Base-by-base conservation (phyloP, 2,113 vertebrate species). In the Platycercus adscitus region DNA sequence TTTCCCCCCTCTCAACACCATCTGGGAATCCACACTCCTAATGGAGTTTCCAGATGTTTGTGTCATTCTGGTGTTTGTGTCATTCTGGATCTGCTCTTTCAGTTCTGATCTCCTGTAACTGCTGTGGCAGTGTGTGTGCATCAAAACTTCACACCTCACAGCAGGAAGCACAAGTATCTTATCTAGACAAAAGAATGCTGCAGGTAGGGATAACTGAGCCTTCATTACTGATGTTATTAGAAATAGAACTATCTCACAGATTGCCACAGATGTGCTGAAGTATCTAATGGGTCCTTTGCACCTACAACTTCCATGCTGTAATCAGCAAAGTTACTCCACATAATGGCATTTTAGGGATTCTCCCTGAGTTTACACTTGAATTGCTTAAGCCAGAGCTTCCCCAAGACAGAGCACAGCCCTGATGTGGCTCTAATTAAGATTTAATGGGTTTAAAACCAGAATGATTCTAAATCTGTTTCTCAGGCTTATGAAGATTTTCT, bases 41-140 rank as follows among this genome's bases (percentile, higher is more conserved):
- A 96, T 72, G 76, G 83, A 86, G 26, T 58, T 86, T 81, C 92
- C 95, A 97, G 95, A 93, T 93, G 88, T 95, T 91, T 61, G 5
- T 52, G 68, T 80, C 91, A 55, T 94, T 69, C 82, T 95, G 92
- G 43, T 93, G 88, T 95, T 91, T 61, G 5, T 52, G 94, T 79
- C 88, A 71, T 76, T 75, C 83, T 92, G 92, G 61, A 93, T 95
- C 70, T 91, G 72, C 72, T 86, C 88, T 85, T 92, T 92, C 56
- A 53, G 55, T 47, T 86, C 69, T 88, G 76, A 81, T 86, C 39
- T 81, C 65, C 43, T 15, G 13, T 28, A 43, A 70, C 73, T 47
- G 47, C 69, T 41, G 60, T 60, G 68, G 79, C 85, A 86, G 11
- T 77, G 69, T n/a, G 43, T 1, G 8, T 8, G 14, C 66, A 93